Percentiles rank a stretch among this genome's conserved stretches.
These are phyloP conservation scores for Thymelicus sylvestris DNA, from an alignment of 2,888 invertebrate genomes.

Conservation along the genomic window DNA sequence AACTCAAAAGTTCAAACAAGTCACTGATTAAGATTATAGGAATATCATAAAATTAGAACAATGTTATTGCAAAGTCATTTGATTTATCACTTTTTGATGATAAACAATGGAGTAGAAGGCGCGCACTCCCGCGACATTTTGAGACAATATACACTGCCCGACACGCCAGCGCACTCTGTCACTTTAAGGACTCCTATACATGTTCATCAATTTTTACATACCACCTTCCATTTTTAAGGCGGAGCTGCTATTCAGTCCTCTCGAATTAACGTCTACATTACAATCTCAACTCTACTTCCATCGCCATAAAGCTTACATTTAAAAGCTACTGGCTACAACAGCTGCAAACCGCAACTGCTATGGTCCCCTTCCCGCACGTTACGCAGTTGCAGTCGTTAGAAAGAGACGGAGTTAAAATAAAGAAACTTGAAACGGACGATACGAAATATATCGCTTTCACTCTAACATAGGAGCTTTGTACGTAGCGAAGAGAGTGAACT, in stretches of 20 bases:
- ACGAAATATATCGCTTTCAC: conserved; percentile 53
- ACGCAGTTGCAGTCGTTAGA: conserved; percentile 58
- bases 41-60: conserved; percentile 53
- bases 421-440: conserved; percentile 47
- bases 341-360: conserved; percentile 64
- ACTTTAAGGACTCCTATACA: conserved; percentile 84
- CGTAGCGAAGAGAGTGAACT: conserved; percentile 60
- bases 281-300: conserved; percentile 42
- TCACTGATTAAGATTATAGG: conserved; percentile 52
- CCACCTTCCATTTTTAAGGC: conserved; percentile 85
- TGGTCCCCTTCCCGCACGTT: conserved; percentile 68
- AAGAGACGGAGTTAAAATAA: conserved; percentile 61
- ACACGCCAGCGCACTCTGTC: conserved; percentile 84
- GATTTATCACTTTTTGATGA: conserved; percentile 83
- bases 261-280: conserved; percentile 46
- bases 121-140: conserved; percentile 80
- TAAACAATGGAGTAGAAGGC: conserved; percentile 74
- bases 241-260: conserved; percentile 79
- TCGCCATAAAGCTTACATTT: conserved; percentile 41
- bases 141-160: conserved; percentile 83
- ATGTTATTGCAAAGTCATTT: conserved; percentile 79
- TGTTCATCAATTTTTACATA: conserved; percentile 85
- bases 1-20: conserved; percentile 41
- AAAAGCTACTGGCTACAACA: conserved; percentile 41
- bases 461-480: conserved; percentile 53